phyloP scores from a whole-genome alignment of 2,113 vertebrate species.

The Nyctereutes procyonoides region DNA sequence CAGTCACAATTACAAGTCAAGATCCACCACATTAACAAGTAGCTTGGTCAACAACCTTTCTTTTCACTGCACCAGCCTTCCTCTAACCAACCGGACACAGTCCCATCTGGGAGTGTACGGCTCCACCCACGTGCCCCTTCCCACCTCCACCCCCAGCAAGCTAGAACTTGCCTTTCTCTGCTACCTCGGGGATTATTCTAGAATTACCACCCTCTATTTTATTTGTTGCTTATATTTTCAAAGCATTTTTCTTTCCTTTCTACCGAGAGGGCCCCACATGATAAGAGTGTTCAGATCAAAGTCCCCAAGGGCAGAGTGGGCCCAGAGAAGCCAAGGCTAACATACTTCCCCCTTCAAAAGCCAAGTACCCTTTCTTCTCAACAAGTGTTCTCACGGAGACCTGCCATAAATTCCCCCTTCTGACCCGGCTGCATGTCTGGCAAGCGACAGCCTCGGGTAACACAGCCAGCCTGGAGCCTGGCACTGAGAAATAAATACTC shows the following conservation, averaged over 20 bases:
- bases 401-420: not conserved
- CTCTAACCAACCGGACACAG: not conserved
- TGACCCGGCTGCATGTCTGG: not conserved
- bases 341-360: fast-evolving
- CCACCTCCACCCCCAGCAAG: not conserved
- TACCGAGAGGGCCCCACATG: fast-evolving
- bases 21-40: not conserved
- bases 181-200: not conserved
- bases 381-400: no score
- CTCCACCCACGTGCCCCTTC: fast-evolving
- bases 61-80: not conserved
- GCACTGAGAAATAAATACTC: not conserved
- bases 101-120: fast-evolving
- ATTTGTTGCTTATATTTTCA: conserved; percentile 16
- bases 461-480: not conserved
- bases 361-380: no score
- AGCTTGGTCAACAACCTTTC: not conserved
- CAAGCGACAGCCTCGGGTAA: not conserved
- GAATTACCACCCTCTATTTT: not conserved
- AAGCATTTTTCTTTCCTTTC: not conserved
- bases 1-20: not conserved
- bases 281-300: not conserved
- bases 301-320: not conserved
- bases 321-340: not conserved
- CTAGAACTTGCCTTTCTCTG: not conserved